A percentile compares a stretch with the other conserved stretches of the same genome.
These are phyloP conservation scores for Platorchestia sp. DNA, from an alignment of 1,140 invertebrate species.

Conservation along the genomic window DNA sequence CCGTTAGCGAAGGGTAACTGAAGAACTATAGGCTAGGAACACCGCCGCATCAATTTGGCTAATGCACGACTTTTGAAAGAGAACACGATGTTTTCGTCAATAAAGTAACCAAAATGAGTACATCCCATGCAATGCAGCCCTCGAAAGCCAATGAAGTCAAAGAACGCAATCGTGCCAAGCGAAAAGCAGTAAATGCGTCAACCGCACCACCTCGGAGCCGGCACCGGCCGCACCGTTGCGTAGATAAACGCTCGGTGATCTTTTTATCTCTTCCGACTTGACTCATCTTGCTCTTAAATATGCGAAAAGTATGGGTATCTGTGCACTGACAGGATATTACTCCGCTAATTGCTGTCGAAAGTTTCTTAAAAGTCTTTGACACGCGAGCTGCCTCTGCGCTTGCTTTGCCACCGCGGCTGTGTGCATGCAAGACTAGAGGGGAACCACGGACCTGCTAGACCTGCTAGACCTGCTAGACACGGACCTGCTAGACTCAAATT, in stretches of 20 bases:
- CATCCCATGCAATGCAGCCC: conserved; percentile 34
- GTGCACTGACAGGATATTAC: conserved; percentile 26
- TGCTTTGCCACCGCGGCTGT: background rate
- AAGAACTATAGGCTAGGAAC: conserved; percentile 13
- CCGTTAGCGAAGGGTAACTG: background rate
- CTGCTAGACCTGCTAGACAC: too few relatives aligned
- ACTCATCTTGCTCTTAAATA: conserved; percentile 29
- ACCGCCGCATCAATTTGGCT: background rate
- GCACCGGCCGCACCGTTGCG: background rate
- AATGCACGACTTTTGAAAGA: background rate
- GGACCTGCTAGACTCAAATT: background rate
- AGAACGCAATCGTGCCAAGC: background rate
- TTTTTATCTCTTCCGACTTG: background rate
- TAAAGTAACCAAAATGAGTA: conserved; percentile 26
- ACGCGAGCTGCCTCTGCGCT: background rate
- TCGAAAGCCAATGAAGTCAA: background rate
- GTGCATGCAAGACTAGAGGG: background rate
- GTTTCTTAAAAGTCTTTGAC: conserved; percentile 41
- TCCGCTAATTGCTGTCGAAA: conserved; percentile 28
- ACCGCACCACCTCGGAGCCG: background rate
- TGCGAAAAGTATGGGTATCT: conserved; percentile 38
- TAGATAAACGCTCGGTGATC: background rate
- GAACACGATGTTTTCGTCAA: conserved; percentile 16
- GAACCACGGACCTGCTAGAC: background rate
- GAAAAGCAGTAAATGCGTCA: background rate